A percentile compares a stretch with the other conserved stretches of the same genome.
phyloP scores from a whole-genome alignment of 2,888 invertebrate species.

The Antitype chi region DNA sequence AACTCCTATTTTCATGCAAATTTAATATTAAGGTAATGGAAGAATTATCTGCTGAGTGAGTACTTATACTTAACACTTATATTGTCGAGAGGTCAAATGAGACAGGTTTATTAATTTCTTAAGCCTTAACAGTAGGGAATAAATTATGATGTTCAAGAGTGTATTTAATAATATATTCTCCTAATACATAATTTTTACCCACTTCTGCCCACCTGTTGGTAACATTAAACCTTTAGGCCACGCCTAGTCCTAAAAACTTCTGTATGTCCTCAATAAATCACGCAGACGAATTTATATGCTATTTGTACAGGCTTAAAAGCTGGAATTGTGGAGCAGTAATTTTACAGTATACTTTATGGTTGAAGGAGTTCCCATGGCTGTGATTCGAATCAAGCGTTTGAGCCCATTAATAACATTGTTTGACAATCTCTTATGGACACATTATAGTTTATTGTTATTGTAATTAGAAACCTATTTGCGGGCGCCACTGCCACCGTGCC shows the following conservation, averaged over 20 bases:
- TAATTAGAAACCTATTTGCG: constrained; percentile 63
- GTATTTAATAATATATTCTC: constrained; percentile 54
- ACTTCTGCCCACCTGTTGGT: constrained; percentile 51
- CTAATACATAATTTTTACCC: constrained; percentile 48
- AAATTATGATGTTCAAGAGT: constrained; percentile 54
- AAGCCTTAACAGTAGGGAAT: constrained; percentile 32
- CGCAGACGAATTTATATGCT: constrained; percentile 40
- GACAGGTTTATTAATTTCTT: constrained; percentile 49
- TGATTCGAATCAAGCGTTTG: constrained; percentile 47
- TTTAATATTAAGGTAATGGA: constrained; percentile 20
- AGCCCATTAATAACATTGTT: constrained; percentile 54
- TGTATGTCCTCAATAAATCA: constrained; percentile 38
- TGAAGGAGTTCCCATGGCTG: constrained; percentile 58
- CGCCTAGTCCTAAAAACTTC: constrained; percentile 50
- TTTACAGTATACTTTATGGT: constrained; percentile 27
- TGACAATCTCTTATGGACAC: constrained; percentile 52
- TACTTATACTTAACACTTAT: constrained; percentile 6
- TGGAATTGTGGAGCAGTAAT: constrained; percentile 11
- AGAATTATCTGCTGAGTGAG: constrained; percentile 9
- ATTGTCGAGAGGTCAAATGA: constrained; percentile 44
- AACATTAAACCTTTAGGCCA: constrained; percentile 53
- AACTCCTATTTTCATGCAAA: constrained; percentile 36
- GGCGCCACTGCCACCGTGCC: constrained; percentile 51
- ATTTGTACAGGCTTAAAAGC: constrained; percentile 14
- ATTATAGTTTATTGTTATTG: constrained; percentile 64